Percentiles rank a stretch among this genome's conserved stretches.
Evolutionary conservation across 2,888 invertebrate genomes (phyloP).

Genomic region (Drosophila austrosaltans): DNA sequence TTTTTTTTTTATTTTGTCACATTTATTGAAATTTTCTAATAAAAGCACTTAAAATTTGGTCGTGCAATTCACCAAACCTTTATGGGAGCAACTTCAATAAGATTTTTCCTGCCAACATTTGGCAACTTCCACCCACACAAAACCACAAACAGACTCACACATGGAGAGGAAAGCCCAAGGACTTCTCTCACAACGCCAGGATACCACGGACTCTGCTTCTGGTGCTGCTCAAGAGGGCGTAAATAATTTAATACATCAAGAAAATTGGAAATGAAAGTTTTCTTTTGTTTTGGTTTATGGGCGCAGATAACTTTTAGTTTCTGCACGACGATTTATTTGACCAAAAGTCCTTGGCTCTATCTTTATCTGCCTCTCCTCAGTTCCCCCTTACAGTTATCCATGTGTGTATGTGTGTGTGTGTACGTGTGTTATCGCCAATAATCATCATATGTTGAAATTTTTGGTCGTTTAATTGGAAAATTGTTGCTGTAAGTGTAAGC

Average conservation of each 20-base stretch:
- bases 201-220: neutral
- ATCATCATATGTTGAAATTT: constrained; percentile 82
- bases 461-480: constrained; percentile 83
- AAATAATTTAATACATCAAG: constrained; percentile 82
- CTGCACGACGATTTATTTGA: constrained; percentile 77
- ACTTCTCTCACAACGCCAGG: neutral
- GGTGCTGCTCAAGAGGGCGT: constrained; percentile 79
- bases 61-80: neutral
- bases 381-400: constrained; percentile 4
- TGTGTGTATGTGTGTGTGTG: constrained; percentile 1
- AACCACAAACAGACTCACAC: neutral
- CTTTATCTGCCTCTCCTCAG: constrained; percentile 25
- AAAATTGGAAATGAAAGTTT: constrained; percentile 81
- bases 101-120: neutral
- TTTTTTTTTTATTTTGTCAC: too few species aligned
- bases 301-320: constrained; percentile 78
- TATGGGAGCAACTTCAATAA: neutral
- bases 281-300: constrained; percentile 72
- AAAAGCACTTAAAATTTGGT: neutral
- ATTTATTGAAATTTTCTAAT: neutral
- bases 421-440: constrained; percentile 71
- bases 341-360: constrained; percentile 35
- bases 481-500: constrained; percentile 78
- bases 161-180: neutral
- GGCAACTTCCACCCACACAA: neutral